Base-by-base conservation (phyloP, 2,797 vertebrate species). In the Sebastes cheni region DNA sequence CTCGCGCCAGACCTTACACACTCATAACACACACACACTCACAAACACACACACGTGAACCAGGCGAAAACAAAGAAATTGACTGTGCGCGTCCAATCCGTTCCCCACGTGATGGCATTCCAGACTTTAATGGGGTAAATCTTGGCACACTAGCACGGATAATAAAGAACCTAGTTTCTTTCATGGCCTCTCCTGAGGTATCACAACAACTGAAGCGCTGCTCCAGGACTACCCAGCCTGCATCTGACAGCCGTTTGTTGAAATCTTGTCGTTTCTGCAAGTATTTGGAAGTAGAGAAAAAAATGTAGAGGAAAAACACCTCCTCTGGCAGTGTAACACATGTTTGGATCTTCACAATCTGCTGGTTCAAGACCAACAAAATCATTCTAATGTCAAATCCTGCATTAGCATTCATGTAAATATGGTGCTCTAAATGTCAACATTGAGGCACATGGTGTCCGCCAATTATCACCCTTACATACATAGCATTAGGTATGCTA, bases 91-190 rank as follows among this genome's bases (percentile, higher is more conserved):
- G 54, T 86, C 82, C 88, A 85, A 85, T 86, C 86, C 76, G 27
- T 81, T 87, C 88, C 88, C 91, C 91, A 92, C 80, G 81, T 91
- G 92, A 92, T 87, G 88, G 86, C 91, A 91, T 92, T 92, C 87
- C 89, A 87, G 81, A 78, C 85, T 87, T 88, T 90, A 93, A 90
- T 88, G 87, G 88, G 89, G 89, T 88, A 87, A 91, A 92, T 88
- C 89, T 88, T 91, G 91, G 92, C 86, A 82, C 83, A 84, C 75
- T 60, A 82, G 80, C 76, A 25, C 0, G 68, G 79, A 89, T 87
- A 83, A 89, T 86, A 87, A 89, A 88, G 85, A 87, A 34, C 27
- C 30, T n/a, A 50, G 68, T 85, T 90, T 86, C 79, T 85, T 90
- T 86, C 79, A 81, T 52, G 72, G 75, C 66, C 61, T 76, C 84